These are phyloP conservation scores for Anarrhichthys ocellatus DNA, from an alignment of 2,113 vertebrate genomes.

Conservation along the genomic window DNA sequence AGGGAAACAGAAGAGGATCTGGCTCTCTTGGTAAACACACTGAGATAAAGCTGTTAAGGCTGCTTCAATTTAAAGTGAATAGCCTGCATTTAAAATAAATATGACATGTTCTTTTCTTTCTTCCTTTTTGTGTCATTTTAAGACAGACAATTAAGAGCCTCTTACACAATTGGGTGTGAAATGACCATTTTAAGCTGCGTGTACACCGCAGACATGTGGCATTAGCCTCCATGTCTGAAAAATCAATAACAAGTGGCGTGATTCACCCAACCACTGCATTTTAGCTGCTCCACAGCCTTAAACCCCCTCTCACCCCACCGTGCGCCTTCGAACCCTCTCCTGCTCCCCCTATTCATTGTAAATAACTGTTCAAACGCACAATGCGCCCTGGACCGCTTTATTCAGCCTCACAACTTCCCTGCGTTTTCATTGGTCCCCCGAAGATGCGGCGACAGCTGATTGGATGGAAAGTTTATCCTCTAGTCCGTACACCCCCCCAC, in stretches of 20 bases:
- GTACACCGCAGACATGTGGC: constrained; percentile 27
- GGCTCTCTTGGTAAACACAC: neutral
- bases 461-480: constrained; percentile 81
- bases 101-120: neutral
- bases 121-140: constrained; percentile 6
- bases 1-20: neutral
- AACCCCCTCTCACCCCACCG: neutral
- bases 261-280: constrained; percentile 38
- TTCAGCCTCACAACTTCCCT: constrained; percentile 73
- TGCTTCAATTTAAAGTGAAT: neutral
- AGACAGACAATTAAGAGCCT: neutral
- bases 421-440: constrained; percentile 75
- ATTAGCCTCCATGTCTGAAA: constrained; percentile 49
- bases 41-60: neutral
- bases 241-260: constrained; percentile 53
- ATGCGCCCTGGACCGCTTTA: constrained; percentile 74
- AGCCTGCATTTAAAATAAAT: neutral
- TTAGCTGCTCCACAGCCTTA: constrained; percentile 34
- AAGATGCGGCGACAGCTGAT: constrained; percentile 78
- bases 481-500: constrained; percentile 51
- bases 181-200: neutral
- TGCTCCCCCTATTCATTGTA: constrained; percentile 53
- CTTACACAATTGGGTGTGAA: constrained; percentile 15
- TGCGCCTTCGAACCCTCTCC: constrained; percentile 4
- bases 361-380: constrained; percentile 78